These are phyloP conservation scores for Acanthococcus lagerstroemiae DNA, from an alignment of 2,888 invertebrate species.

Conservation along the genomic window DNA sequence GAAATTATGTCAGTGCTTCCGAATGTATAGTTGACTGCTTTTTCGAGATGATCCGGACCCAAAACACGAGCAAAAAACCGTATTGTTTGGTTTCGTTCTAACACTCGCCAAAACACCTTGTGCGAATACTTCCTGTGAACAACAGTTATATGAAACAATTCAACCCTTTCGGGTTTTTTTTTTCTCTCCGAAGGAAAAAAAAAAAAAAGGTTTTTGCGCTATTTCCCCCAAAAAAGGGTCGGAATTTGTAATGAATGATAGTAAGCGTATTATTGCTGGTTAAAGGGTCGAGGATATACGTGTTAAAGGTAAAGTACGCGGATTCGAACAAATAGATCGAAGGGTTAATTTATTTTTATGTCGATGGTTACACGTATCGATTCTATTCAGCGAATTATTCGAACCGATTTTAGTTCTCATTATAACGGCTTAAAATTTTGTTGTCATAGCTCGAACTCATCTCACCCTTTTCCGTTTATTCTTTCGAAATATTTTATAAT, in stretches of 20 bases:
- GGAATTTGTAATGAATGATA: slow-evolving; percentile 30
- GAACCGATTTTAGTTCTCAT: slow-evolving; percentile 31
- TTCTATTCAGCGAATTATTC: slow-evolving; percentile 25
- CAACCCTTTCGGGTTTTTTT: slow-evolving; percentile 20
- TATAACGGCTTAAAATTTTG: slow-evolving; percentile 30
- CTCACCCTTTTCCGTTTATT: slow-evolving; percentile 21
- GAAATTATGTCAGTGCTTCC: too few relatives aligned
- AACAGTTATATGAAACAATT: slow-evolving; percentile 17
- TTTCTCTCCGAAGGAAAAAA: background rate
- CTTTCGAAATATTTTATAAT: slow-evolving; percentile 23
- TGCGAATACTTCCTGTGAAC: slow-evolving; percentile 11
- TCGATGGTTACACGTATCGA: slow-evolving; percentile 29
- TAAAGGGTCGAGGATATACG: slow-evolving; percentile 28
- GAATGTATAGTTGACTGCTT: too few relatives aligned
- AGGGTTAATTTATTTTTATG: slow-evolving; percentile 29
- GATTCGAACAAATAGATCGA: slow-evolving; percentile 29
- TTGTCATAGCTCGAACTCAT: slow-evolving; percentile 25
- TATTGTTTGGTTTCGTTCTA: too few relatives aligned
- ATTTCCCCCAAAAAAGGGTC: slow-evolving; percentile 15
- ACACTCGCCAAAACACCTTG: slow-evolving; percentile 26
- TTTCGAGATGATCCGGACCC: too few relatives aligned
- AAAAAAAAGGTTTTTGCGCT: slow-evolving; percentile 4
- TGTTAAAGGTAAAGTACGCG: slow-evolving; percentile 31
- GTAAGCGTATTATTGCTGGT: slow-evolving; percentile 23
- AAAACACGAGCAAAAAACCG: too few relatives aligned